These are phyloP conservation scores for Campylomormyrus numenius DNA, from an alignment of 2,113 vertebrate genomes.

Conservation along the genomic window DNA sequence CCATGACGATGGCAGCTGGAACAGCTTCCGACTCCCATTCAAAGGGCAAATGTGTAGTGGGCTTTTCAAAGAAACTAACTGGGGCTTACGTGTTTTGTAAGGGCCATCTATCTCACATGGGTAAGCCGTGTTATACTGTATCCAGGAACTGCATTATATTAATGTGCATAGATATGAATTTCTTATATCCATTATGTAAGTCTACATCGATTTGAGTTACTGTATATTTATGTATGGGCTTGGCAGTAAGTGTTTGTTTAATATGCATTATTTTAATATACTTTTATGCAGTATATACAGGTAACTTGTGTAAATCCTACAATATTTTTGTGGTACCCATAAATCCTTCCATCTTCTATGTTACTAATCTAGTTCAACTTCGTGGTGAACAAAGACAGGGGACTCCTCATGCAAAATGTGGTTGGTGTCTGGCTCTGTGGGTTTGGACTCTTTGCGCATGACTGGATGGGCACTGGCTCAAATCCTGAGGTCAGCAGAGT, in stretches of 20 bases:
- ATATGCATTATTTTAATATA: background rate
- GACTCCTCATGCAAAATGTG: background rate
- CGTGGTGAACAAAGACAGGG: background rate
- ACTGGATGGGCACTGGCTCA: background rate
- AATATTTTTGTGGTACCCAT: background rate
- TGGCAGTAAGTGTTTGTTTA: background rate
- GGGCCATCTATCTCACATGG: background rate
- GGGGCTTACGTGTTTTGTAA: background rate
- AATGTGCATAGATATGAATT: background rate
- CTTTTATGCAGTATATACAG: background rate
- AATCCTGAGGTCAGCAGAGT: background rate
- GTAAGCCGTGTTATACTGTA: background rate
- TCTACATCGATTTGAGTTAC: background rate
- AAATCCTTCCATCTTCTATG: background rate
- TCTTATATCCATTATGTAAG: background rate
- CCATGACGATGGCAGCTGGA: slow-evolving; percentile 8
- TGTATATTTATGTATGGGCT: background rate
- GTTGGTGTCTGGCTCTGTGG: background rate
- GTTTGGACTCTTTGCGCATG: background rate
- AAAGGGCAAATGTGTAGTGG: background rate
- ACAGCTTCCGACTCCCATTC: background rate
- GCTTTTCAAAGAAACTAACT: background rate
- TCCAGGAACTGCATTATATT: background rate
- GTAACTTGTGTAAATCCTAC: background rate
- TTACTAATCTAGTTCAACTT: background rate